These are phyloP conservation scores for Oxygymnocypris stewartii DNA, from an alignment of 2,113 vertebrate species.

Conservation along the genomic window DNA sequence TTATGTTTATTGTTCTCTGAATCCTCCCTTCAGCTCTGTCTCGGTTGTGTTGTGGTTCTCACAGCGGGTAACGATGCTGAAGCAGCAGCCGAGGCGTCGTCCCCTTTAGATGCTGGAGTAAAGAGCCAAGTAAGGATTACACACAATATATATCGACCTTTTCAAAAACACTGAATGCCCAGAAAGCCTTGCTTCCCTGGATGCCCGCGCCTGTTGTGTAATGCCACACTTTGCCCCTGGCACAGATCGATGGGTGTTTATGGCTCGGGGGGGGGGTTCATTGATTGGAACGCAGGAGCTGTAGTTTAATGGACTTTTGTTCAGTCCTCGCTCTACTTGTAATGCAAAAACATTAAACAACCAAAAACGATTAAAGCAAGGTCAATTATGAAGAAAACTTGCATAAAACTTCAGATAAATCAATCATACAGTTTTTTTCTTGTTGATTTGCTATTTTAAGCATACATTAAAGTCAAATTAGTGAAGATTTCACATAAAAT, in stretches of 20 bases:
- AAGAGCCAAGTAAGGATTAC: slow-evolving; percentile 21
- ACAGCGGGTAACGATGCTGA: neutral
- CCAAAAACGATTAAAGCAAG: neutral
- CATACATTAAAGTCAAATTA: neutral
- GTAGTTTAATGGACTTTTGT: slow-evolving; percentile 66
- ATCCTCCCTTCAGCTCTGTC: neutral
- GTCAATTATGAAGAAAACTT: neutral
- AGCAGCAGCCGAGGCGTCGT: neutral
- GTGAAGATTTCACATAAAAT: neutral
- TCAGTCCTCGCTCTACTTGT: neutral
- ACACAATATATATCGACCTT: slow-evolving; percentile 18
- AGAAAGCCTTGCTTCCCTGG: slow-evolving; percentile 41
- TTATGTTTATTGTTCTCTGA: neutral
- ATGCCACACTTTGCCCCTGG: slow-evolving; percentile 63
- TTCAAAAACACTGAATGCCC: slow-evolving; percentile 56
- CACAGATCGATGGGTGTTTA: slow-evolving; percentile 83
- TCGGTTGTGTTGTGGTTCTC: neutral
- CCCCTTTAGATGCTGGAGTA: slow-evolving; percentile 15
- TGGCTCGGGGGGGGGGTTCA: slow-evolving; percentile 82
- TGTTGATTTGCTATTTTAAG: no score
- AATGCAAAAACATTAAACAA: neutral
- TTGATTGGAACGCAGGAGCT: slow-evolving; percentile 87
- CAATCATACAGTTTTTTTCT: neutral
- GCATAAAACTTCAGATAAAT: neutral
- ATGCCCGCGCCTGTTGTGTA: slow-evolving; percentile 63